Evolutionary conservation across 37 sponge, comb jelly and placozoan species (phyloP), one percentile per base, ranked within the genome.

Genomic region (Amphimedon queenslandica): DNA sequence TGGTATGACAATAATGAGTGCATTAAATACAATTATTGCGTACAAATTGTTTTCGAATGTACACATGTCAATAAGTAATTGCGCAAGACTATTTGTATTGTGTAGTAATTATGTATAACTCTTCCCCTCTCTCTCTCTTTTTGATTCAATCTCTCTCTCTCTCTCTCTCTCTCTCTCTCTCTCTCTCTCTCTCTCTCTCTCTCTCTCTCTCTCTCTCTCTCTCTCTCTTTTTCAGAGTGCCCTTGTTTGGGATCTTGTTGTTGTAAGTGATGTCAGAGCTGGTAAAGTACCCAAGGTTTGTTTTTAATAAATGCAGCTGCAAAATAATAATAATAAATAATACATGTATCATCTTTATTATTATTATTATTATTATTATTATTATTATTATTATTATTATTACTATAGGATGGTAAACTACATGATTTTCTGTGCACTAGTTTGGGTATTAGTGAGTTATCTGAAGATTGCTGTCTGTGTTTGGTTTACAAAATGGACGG

Each of bases 401-500:
- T 23, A 2, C 2, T 27, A 43, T 2, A 75, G 76, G 76, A 75
- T 38, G 3, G n/a, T 23, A 63, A 64, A 32, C 43, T 64, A 2
- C 65, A 29, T 25, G 76, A 64, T 3, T 63, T 25, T 27, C 43
- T 75, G 42, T 32, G n/a, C 20, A 2, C 41, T 24, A 11, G 55
- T 31, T 56, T 31, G 25, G 64, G 21, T 20, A 63, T 24, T 10
- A 77, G 71, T 25, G 28, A 69, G 11, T 2, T 57, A 3, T 64
- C 73, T 27, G 36, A 39, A 39, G 80, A 71, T 20, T 38, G 63
- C 43, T 63, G 32, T 34, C 66, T 87, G 23, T 47, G 64, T 13
- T 23, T 88, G 1, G 75, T 88, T 39, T 73, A 74, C 42, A 56
- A 79, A 4, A 42, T 40, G 36, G 88, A 88, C 51, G 88, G 88